Evolutionary conservation across 1,140 invertebrate genomes (phyloP), one percentile per base, ranked within the genome.

Genomic region (Euura lappo): DNA sequence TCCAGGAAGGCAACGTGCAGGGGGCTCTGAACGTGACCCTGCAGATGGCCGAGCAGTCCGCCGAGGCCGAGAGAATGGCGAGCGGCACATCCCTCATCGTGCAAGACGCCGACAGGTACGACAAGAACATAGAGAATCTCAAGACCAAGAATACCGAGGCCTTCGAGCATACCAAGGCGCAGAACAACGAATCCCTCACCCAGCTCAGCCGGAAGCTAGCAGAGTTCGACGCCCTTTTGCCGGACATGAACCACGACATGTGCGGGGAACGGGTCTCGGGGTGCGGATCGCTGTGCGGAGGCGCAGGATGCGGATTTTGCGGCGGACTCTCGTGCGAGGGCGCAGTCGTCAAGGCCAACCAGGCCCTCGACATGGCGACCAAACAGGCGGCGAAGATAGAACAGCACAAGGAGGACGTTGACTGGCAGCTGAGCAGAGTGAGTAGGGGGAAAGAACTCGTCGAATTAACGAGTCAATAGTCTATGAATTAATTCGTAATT

Each of bases 1-100:
- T 99, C 44, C 96, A 98, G 85, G 97, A 98, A 87, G 95, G 94
- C 4, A 97, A 99, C 87, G 94, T 99, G 51, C 95, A 97, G 89
- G 97, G 97, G 66, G 97, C 97, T 2, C 88, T 98, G 65, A 97
- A 96, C 82, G 91, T 98, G 3, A 98, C 97, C 0, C 90, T 94
- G 44, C 95, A 90, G 90, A 96, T 93, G 86, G 92, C 90, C 81
- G 91, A 89, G 82, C 92, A 85, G 79, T 95, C 88, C 79, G 91
- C 87, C 85, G 91, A 85, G 91, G 94, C 78, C 88, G 96, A 85
- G 88, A 93, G 84, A 87, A 91, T 83, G 93, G 91, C 75, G 78
- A 90, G 84, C 3, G 87, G 85, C 85, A 70, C 90, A 83, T 83
- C 87, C 78, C 76, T 73, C 47, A 85, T 92, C 42, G 84, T 97